Base-by-base conservation (phyloP, 1,140 invertebrate species). In the Scaptomyza graminum region DNA sequence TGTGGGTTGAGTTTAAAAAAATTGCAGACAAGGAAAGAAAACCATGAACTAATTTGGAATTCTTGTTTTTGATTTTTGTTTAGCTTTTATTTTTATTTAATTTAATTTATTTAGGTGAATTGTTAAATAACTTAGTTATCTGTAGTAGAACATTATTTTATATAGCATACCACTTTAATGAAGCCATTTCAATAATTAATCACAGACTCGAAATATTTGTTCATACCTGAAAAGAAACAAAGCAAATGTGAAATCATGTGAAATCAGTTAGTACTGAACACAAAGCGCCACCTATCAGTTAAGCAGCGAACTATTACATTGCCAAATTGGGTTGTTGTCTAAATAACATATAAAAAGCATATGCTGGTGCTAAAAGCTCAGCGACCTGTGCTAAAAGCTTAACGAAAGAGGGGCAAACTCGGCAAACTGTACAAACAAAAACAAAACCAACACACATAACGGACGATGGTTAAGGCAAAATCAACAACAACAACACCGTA, bases 111-210 rank as follows among this genome's bases (percentile, higher is more conserved):
- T 28, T 28, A 28, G 25, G 25, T 18, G 18, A 1, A 18, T 3
- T 18, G 28, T 6, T 6, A 31, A 31, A 31, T 6, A 6, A 31
- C 12, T 39, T 39, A 39, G 3, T 3, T 3, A 39, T 39, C 37
- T 39, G 37, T 39, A 11, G 3, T 39, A 39, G 11, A 39, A 8
- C 8, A n/a, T 41, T n/a, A 13, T 28, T 43, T 56, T 31, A 5
- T 13, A 31, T 46, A 16, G 76, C 76, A 56, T 84, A 81, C 74
- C 82, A 50, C 46, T 51, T 41, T 51, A 43, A 51, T 67, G 52
- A 81, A 85, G 70, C 67, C 82, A 87, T 72, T 80, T 77, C n/a
- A 54, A 16, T 51, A 39, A 12, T n/a, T 28, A 15, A 15, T 60
- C 22, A 16, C 11, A 46, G 34, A 55, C 22, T 16, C 51, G 22